phyloP scores from a whole-genome alignment of 2,797 vertebrate species.

The Smutsia temminckii region DNA sequence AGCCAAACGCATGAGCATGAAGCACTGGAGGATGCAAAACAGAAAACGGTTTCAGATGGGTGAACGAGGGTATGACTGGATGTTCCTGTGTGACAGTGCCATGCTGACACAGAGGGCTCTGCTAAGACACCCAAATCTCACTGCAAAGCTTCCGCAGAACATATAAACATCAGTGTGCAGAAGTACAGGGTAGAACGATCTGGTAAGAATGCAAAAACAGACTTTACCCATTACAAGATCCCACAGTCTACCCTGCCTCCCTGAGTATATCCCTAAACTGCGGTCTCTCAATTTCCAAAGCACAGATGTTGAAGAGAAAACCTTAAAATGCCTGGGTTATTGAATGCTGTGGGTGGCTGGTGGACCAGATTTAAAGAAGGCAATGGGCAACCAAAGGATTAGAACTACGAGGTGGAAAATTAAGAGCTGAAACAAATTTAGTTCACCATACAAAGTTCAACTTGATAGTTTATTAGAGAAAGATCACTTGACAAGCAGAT shows the following conservation, averaged over 20 bases:
- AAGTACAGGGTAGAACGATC: not conserved
- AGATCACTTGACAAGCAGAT: slow-evolving; percentile 53
- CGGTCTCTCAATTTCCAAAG: not conserved
- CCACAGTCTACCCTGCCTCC: not conserved
- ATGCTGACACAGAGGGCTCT: not conserved
- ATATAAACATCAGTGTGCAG: not conserved
- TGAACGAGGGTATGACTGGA: not conserved
- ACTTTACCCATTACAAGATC: fast-evolving
- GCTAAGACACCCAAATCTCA: not conserved
- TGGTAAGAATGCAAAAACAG: not conserved
- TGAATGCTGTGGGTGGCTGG: not conserved
- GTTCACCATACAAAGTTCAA: slow-evolving; percentile 47
- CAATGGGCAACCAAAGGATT: not conserved
- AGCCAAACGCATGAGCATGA: not conserved
- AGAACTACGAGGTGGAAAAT: slow-evolving; percentile 22
- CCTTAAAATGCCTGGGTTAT: not conserved
- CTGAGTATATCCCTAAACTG: not conserved
- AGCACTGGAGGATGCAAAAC: not conserved
- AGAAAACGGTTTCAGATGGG: not conserved
- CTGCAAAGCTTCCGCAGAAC: fast-evolving
- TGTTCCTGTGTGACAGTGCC: not conserved
- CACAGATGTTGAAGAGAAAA: slow-evolving; percentile 42
- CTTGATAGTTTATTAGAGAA: slow-evolving; percentile 24
- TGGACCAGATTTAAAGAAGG: not conserved
- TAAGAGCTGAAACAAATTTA: slow-evolving; percentile 44